Percentiles rank a stretch among this genome's conserved stretches.
Evolutionary conservation across 1,140 invertebrate genomes (phyloP).

Genomic region (Himalopsyche phryganea): DNA sequence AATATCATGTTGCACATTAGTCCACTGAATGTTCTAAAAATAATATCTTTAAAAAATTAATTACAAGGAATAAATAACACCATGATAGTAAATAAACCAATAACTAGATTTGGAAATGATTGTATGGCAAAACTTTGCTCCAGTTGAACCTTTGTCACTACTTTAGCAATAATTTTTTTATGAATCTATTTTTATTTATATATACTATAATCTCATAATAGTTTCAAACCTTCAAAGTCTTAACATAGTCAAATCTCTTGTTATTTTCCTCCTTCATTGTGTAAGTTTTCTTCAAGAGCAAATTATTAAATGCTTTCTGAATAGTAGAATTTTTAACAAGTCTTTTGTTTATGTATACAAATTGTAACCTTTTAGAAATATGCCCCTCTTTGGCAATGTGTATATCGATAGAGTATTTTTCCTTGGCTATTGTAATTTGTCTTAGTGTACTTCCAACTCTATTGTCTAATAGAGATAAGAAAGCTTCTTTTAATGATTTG

Average conservation of each 20-base stretch:
- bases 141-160: no score
- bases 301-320: constrained; percentile 47
- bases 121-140: no score
- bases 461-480: constrained; percentile 49
- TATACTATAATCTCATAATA: no score
- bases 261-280: constrained; percentile 6
- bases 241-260: not conserved
- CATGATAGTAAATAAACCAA: no score
- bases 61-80: no score
- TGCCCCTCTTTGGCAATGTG: constrained; percentile 48
- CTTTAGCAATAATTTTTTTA: no score
- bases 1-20: constrained; percentile 35
- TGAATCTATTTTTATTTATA: no score
- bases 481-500: constrained; percentile 42
- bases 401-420: constrained; percentile 45
- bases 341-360: constrained; percentile 58
- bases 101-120: no score
- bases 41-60: no score
- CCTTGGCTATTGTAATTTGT: constrained; percentile 40
- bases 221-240: no score
- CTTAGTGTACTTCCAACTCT: constrained; percentile 41
- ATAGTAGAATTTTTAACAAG: constrained; percentile 49
- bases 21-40: constrained; percentile 7
- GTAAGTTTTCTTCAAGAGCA: constrained; percentile 38
- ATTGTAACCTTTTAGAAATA: constrained; percentile 52